These are phyloP conservation scores for Gallinago paraguaiae DNA, from an alignment of 2,113 vertebrate genomes.

Conservation along the genomic window DNA sequence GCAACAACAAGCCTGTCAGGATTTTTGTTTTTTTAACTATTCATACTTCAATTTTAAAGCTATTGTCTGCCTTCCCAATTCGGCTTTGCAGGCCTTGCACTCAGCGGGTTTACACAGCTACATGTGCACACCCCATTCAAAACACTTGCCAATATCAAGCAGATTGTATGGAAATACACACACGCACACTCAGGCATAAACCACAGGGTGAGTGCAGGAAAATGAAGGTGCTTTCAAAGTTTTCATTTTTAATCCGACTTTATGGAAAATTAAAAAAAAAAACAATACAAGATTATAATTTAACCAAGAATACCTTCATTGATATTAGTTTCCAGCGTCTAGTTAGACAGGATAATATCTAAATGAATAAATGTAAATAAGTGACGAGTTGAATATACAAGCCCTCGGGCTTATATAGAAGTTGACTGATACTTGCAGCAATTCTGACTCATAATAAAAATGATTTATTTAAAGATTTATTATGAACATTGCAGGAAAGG, in stretches of 20 bases:
- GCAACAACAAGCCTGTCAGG: neutral
- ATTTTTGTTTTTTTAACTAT: neutral
- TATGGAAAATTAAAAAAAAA: neutral
- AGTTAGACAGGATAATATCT: neutral
- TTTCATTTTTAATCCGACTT: neutral
- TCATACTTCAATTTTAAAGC: neutral
- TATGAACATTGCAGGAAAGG: slow-evolving; percentile 56
- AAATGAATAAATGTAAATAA: neutral
- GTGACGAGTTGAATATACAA: neutral
- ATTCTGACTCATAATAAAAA: slow-evolving; percentile 47
- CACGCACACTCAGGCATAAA: neutral
- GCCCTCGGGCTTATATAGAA: neutral
- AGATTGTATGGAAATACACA: neutral
- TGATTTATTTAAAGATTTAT: slow-evolving; percentile 38
- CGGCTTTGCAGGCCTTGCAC: neutral
- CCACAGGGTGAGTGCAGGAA: neutral
- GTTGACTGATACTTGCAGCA: slow-evolving; percentile 10
- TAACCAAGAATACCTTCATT: neutral
- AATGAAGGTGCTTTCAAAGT: neutral
- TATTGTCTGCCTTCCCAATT: neutral
- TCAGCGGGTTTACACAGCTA: neutral
- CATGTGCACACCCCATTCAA: neutral
- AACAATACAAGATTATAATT: neutral
- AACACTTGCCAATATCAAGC: neutral
- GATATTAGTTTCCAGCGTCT: neutral